A percentile compares a stretch with the other conserved stretches of the same genome.
These are phyloP conservation scores for Petrophora chlorosata DNA, from an alignment of 2,888 invertebrate species.

Conservation along the genomic window DNA sequence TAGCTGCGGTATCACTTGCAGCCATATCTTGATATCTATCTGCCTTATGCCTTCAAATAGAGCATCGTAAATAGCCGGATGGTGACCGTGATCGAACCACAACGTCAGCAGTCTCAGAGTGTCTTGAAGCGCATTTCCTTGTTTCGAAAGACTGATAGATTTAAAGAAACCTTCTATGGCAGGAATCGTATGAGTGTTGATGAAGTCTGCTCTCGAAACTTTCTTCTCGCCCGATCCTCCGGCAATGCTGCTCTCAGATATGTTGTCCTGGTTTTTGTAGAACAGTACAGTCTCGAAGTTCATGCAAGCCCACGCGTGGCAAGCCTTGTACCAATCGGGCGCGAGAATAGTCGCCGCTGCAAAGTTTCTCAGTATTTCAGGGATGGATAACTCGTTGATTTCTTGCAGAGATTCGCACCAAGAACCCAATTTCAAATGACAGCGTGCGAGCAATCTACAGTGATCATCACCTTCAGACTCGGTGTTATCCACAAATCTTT, in stretches of 20 bases:
- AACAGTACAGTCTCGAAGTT: slow-evolving; percentile 96
- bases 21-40: slow-evolving; percentile 98
- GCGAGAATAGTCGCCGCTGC: slow-evolving; percentile 92
- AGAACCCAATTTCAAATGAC: slow-evolving; percentile 96
- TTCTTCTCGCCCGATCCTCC: slow-evolving; percentile 75
- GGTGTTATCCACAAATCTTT: slow-evolving; percentile 87
- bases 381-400: slow-evolving; percentile 90
- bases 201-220: slow-evolving; percentile 70
- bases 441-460: slow-evolving; percentile 87
- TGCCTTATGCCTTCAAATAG: slow-evolving; percentile 95
- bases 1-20: slow-evolving; percentile 99
- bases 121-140: slow-evolving; percentile 96
- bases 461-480: slow-evolving; percentile 81
- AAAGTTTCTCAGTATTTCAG: slow-evolving; percentile 89
- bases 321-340: slow-evolving; percentile 97
- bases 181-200: slow-evolving; percentile 89
- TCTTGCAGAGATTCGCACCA: slow-evolving; percentile 97
- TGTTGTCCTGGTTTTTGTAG: slow-evolving; percentile 81
- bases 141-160: slow-evolving; percentile 95
- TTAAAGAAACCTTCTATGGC: slow-evolving; percentile 98
- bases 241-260: slow-evolving; percentile 72
- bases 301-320: slow-evolving; percentile 99
- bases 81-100: slow-evolving; percentile 99
- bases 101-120: slow-evolving; percentile 96
- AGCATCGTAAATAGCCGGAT: slow-evolving; percentile 96